phyloP scores from a whole-genome alignment of 23 tunicate species.

The Styela clava region DNA sequence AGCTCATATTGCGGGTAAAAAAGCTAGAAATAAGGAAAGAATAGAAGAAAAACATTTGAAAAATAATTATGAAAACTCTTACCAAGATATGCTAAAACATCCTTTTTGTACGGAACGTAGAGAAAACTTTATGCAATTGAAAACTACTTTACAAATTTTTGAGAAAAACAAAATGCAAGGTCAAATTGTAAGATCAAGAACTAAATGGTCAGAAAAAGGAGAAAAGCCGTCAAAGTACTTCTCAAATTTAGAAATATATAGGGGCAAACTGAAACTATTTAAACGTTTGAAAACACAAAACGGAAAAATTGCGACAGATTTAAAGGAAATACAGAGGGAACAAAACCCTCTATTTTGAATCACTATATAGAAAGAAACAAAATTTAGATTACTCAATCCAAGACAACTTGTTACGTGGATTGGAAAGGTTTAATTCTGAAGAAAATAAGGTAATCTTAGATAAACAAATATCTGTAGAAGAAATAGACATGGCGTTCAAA shows the following conservation, averaged over 20 bases:
- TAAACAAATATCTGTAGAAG: background rate
- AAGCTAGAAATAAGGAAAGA: background rate
- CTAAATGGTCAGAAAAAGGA: background rate
- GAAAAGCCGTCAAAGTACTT: background rate
- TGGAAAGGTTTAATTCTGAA: background rate
- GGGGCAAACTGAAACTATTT: background rate
- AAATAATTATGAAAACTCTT: too few species aligned
- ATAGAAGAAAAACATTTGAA: too few species aligned
- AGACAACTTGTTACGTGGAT: background rate
- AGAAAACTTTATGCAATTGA: too few species aligned
- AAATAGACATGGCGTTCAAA: background rate
- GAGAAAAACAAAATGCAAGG: background rate
- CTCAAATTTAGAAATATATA: background rate
- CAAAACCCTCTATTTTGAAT: background rate
- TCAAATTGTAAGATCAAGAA: background rate
- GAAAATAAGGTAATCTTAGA: background rate
- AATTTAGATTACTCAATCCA: background rate
- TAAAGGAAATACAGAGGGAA: background rate
- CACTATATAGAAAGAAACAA: background rate
- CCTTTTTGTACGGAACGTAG: background rate
- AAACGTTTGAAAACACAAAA: background rate
- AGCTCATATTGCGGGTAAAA: background rate
- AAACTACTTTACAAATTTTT: background rate
- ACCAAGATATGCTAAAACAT: too few species aligned
- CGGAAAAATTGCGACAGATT: background rate